Evolutionary conservation across 2,113 vertebrate species (phyloP).

Genomic region (Origma solitaria): DNA sequence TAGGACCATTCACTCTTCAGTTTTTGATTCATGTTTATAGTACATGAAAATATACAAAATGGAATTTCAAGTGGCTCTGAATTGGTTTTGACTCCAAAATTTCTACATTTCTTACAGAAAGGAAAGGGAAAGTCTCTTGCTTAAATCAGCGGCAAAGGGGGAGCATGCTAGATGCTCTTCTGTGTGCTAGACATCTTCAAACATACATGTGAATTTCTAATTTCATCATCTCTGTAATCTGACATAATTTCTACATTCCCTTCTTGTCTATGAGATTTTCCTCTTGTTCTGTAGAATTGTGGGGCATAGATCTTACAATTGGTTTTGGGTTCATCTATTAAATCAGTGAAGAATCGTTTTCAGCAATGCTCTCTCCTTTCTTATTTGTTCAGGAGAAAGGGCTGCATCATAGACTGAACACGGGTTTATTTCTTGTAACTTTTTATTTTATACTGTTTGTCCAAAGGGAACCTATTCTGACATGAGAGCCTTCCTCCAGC

Average conservation of each 20-base stretch:
- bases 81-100: neutral
- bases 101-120: neutral
- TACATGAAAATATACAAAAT: neutral
- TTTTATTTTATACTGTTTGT: conserved; percentile 19
- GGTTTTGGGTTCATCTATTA: neutral
- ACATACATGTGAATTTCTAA: neutral
- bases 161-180: neutral
- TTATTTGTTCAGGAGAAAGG: neutral
- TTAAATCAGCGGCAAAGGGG: neutral
- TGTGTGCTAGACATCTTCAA: neutral
- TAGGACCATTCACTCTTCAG: neutral
- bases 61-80: neutral
- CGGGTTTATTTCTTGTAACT: neutral
- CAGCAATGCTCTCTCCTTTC: neutral
- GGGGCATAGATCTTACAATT: neutral
- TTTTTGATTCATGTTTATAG: neutral
- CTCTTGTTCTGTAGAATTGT: neutral
- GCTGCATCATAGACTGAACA: neutral
- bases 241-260: neutral
- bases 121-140: neutral
- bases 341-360: neutral
- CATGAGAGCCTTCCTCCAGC: neutral
- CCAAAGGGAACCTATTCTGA: neutral
- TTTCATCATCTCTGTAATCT: neutral
- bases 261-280: neutral